Conservation (phyloP, 2,888 invertebrate species). For the Pecten maximus region DNA sequence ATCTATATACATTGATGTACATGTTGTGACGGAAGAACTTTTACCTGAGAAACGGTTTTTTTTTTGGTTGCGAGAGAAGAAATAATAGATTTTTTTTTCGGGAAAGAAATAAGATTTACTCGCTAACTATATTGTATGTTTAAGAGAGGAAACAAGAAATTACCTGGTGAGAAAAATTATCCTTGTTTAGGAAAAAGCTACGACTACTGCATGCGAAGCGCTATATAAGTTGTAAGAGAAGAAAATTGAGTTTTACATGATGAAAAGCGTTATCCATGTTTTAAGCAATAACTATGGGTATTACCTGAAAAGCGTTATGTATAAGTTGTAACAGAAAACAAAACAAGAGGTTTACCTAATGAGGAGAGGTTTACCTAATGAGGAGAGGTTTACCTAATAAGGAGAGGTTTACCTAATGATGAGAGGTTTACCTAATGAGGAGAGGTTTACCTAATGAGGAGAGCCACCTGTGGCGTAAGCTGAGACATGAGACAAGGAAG, state of each 20-base stretch:
- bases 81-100: too few species aligned
- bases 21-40: too few species aligned
- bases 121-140: too few species aligned
- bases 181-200: background rate
- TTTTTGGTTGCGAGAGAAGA: too few species aligned
- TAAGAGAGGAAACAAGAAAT: too few species aligned
- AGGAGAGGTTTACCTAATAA: background rate
- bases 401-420: background rate
- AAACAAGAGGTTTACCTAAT: background rate
- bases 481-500: slow-evolving; percentile 67
- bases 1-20: too few species aligned
- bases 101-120: too few species aligned
- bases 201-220: background rate
- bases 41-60: too few species aligned
- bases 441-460: slow-evolving; percentile 64
- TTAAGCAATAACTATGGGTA: background rate
- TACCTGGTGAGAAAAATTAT: background rate
- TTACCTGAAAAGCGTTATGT: background rate
- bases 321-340: background rate
- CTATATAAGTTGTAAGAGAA: background rate
- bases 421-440: too few species aligned
- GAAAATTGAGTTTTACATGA: background rate
- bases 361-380: background rate
- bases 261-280: background rate
- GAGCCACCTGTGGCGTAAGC: slow-evolving; percentile 58